Evolutionary conservation across 1,140 invertebrate species (phyloP), one percentile per base, ranked within the genome.

Genomic region (Chrysoperla carnea): DNA sequence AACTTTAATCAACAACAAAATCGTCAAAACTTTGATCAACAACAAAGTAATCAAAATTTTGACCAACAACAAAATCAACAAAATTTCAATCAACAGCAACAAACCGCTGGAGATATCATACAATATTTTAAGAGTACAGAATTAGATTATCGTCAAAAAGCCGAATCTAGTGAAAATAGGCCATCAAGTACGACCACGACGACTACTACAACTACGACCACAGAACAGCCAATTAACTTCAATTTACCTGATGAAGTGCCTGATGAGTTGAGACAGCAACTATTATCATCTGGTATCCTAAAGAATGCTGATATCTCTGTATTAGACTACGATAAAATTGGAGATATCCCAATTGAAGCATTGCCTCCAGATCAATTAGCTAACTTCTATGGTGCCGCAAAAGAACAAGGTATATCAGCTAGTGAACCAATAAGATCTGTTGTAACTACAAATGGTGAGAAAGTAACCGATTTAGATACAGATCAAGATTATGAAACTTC

Each of bases 271-370:
- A 70, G 83, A 38, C 70, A 86, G 55, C 84, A 88, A 52, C 62
- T 88, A 0, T 53, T 88, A n/a, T 78, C 79, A 36, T 86, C 83
- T 0, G 85, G 85, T 33, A 87, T 89, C 47, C 63, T 88, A 35
- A 78, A 81, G 47, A 85, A 88, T 53, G 84, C 84, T 17, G 81
- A 88, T 51, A 87, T 88, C 42, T 85, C 84, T 46, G 74, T 88
- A 17, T 61, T 86, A 29, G 81, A 87, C 59, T 86, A 85, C 48
- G 84, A 87, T 53, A 88, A 89, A 66, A 75, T 87, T 29, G 84
- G 84, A n/a, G 84, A 85, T 51, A 86, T 84, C 43, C 74, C 82
- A 7, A 67, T 87, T 37, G 83, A 86, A 48, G 83, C 78, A 46
- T 59, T 88, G 39, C 82, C 84, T n/a, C 82, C 84, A 8, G 83